Percentiles rank a stretch among this genome's conserved stretches.
Conservation (phyloP, 2,113 vertebrate genomes). For the Elephantulus edwardii region DNA sequence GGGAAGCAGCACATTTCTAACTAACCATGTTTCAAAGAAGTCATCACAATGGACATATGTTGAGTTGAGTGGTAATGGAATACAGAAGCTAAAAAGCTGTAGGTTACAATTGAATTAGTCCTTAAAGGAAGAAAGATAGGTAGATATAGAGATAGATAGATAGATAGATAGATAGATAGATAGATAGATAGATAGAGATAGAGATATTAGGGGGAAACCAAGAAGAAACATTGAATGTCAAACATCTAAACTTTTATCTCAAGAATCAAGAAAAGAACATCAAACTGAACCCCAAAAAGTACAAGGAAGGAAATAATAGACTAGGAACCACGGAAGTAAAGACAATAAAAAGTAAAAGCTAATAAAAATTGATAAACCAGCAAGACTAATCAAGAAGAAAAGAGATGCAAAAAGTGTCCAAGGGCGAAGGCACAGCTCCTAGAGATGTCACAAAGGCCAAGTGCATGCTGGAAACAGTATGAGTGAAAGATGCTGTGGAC, state of each 20-base stretch:
- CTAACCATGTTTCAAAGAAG: no score
- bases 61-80: no score
- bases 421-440: neutral
- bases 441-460: accelerated
- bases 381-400: neutral
- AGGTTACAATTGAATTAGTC: no score
- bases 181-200: no score
- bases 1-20: no score
- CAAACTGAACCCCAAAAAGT: neutral
- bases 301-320: neutral
- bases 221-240: neutral
- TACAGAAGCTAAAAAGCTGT: no score
- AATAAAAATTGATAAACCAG: neutral
- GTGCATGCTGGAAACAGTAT: neutral
- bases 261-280: neutral
- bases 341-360: neutral
- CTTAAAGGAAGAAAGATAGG: no score
- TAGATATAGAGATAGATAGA: no score
- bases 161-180: no score
- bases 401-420: neutral
- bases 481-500: no score
- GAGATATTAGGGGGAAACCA: no score
- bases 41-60: no score
- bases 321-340: neutral
- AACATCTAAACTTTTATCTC: neutral